Base-by-base conservation (phyloP, 37 sponge, comb jelly and placozoan genomes). In the Theonella swinhoei region DNA sequence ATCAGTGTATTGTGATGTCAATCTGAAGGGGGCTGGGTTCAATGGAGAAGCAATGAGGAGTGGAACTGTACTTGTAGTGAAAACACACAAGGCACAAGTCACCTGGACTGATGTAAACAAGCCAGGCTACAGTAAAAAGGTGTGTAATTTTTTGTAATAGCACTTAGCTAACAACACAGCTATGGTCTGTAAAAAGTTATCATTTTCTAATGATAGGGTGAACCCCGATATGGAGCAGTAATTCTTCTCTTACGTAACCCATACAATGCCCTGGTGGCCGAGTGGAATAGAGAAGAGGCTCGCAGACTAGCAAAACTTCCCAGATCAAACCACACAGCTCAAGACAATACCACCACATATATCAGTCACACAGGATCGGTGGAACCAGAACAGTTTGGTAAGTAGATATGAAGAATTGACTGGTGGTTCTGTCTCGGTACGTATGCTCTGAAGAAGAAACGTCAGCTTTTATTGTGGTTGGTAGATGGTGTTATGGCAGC, bases 201-300 rank as follows among this genome's bases (percentile, higher is more conserved):
- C 14, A 14, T 47, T 47, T 14, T 47, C 54, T 17, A 47, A 17
- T 7, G 14, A 47, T 17, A 47, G 54, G 54, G 54, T 47, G 54
- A 17, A 17, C 54, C 54, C 14, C 7, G 54, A 17, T 47, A 47
- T 47, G 79, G 42, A n/a, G 17, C 73, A 25, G 86, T 64, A 0
- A 58, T 86, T 23, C 33, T 86, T 29, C 25, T 86, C 24, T 41
- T 78, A 8, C 79, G 86, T 4, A 78, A 86, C 36, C 86, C 86
- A n/a, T 78, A 43, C 59, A 30, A 86, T 70, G 79, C 79, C 9
- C 61, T 86, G 36, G 63, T 86, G 29, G 36, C 86, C 0, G 86
- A 86, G 54, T 72, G 86, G 78, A 86, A 86, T 25, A 47, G 54
- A 14, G 14, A 47, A 47, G 14, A 47, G 54, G 7, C 54, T 7